A percentile compares a stretch with the other conserved stretches of the same genome.
phyloP scores from a whole-genome alignment of 2,888 invertebrate genomes.

The Bhutanitis thaidina region DNA sequence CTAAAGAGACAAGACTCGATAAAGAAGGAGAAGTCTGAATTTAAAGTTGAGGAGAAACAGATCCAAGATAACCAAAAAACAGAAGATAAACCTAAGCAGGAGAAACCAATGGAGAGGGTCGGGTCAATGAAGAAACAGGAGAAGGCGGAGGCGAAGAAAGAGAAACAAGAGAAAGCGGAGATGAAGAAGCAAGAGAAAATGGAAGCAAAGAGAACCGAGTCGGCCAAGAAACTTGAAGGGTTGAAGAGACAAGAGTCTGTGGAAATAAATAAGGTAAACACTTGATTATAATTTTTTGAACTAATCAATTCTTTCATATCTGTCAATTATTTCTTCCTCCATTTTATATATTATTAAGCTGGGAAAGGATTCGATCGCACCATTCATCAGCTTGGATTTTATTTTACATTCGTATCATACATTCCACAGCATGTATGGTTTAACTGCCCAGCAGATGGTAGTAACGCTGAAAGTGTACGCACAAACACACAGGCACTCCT shows the following conservation, averaged over 20 bases:
- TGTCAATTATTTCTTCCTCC: no score
- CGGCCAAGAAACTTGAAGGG: slow-evolving; percentile 53
- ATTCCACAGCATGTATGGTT: no score
- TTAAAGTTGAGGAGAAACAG: slow-evolving; percentile 36
- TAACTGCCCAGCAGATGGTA: no score
- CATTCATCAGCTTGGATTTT: no score
- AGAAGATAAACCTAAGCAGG: slow-evolving; percentile 35
- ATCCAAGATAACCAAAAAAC: slow-evolving; percentile 25
- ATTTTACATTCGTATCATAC: no score
- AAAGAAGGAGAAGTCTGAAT: slow-evolving; percentile 44
- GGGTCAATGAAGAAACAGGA: slow-evolving; percentile 61
- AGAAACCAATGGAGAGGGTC: slow-evolving; percentile 47
- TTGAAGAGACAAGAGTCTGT: slow-evolving; percentile 65
- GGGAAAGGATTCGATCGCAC: no score
- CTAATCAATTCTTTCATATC: no score
- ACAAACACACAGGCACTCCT: no score
- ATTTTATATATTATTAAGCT: no score
- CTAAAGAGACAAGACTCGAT: slow-evolving; percentile 40
- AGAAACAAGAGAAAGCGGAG: slow-evolving; percentile 35
- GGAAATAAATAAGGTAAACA: slow-evolving; percentile 55
- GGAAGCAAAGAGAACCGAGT: slow-evolving; percentile 58
- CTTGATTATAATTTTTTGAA: neutral
- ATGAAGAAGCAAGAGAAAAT: slow-evolving; percentile 35
- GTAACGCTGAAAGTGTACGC: no score
- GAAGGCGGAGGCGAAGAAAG: slow-evolving; percentile 42